Evolutionary conservation across 2,113 vertebrate genomes (phyloP).

Genomic region (Hippoglossus stenolepis): DNA sequence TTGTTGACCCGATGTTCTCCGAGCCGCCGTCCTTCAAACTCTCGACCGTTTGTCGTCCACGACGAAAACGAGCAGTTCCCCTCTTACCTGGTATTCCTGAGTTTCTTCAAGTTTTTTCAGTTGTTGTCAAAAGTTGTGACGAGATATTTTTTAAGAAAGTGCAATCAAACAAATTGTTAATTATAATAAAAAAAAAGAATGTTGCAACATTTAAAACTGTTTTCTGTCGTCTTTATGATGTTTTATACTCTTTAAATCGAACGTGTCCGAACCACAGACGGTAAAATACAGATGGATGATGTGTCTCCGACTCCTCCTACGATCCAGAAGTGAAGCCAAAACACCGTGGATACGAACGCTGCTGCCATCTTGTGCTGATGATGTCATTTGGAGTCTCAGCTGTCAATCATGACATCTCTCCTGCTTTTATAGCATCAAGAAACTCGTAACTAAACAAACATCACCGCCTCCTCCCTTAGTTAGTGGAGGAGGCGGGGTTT

Average conservation of each 20-base stretch:
- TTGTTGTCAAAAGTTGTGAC: slow-evolving; percentile 62
- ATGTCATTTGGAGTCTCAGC: no score
- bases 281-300: no score
- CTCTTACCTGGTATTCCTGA: slow-evolving; percentile 74
- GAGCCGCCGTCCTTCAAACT: slow-evolving; percentile 16
- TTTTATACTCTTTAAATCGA: background rate
- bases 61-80: slow-evolving; percentile 58
- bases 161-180: slow-evolving; percentile 59
- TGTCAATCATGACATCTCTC: no score
- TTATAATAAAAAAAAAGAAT: slow-evolving; percentile 42
- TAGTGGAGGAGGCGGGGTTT: no score
- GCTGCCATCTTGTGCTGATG: no score
- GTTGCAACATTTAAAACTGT: slow-evolving; percentile 27
- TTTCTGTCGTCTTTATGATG: background rate
- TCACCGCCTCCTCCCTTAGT: no score
- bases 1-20: slow-evolving; percentile 10
- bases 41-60: slow-evolving; percentile 10
- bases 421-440: no score
- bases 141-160: slow-evolving; percentile 74
- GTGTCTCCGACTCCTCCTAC: no score
- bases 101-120: slow-evolving; percentile 72
- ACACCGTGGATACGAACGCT: no score
- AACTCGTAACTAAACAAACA: no score
- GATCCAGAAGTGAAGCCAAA: no score
- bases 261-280: background rate